Conservation (phyloP, 2,113 vertebrate species). For the Hypanus sabinus region DNA sequence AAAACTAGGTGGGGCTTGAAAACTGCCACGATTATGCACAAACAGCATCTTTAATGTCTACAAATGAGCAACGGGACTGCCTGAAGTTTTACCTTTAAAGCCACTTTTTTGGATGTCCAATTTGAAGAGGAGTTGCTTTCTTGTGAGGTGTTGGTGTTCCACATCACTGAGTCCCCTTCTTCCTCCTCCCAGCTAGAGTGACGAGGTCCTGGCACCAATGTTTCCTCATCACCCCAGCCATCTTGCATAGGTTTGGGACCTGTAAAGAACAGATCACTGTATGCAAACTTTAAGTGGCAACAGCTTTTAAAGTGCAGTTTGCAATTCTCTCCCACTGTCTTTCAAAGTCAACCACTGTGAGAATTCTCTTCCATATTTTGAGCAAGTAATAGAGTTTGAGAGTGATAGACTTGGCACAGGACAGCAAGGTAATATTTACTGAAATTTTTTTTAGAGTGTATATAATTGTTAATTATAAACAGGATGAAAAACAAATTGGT, state of each 20-base stretch:
- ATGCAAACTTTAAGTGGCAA: background rate
- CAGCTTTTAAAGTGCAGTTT: background rate
- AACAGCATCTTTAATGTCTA: background rate
- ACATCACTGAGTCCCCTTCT: constrained; percentile 94
- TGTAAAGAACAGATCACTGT: constrained; percentile 42
- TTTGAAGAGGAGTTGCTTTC: constrained; percentile 76
- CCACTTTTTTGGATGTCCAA: constrained; percentile 82
- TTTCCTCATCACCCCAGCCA: constrained; percentile 80
- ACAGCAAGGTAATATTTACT: background rate
- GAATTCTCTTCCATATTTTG: background rate
- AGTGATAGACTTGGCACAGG: background rate
- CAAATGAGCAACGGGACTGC: background rate
- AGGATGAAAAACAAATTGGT: background rate
- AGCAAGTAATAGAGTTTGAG: background rate
- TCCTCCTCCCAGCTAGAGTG: constrained; percentile 85
- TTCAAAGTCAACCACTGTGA: background rate
- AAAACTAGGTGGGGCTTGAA: background rate
- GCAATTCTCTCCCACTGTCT: background rate
- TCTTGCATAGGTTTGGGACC: constrained; percentile 91
- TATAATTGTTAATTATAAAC: background rate
- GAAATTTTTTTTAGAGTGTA: background rate
- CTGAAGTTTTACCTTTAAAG: constrained; percentile 74
- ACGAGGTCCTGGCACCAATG: constrained; percentile 59
- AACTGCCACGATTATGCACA: background rate
- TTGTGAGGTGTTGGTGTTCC: constrained; percentile 79